Conservation (phyloP, 2,797 vertebrate species). For the Pteropus rufus region DNA sequence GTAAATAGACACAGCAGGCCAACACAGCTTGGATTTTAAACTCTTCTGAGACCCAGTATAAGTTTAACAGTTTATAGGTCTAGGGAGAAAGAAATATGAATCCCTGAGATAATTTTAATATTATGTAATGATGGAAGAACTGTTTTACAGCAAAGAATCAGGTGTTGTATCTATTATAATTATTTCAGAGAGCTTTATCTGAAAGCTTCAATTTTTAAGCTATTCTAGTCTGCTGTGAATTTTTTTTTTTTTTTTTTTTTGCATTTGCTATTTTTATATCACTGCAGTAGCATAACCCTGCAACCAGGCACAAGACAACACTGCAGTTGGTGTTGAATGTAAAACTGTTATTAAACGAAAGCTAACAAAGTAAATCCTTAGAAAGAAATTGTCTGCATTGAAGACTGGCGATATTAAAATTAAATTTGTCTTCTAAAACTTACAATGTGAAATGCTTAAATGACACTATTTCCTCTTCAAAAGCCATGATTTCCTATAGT, state of each 20-base stretch:
- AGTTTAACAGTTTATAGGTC: constrained; percentile 51
- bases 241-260: constrained; percentile 13
- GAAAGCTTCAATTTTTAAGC: constrained; percentile 39
- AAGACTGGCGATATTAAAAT: constrained; percentile 20
- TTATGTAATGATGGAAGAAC: background rate
- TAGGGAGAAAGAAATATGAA: constrained; percentile 19
- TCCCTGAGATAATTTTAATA: background rate
- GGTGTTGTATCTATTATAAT: background rate
- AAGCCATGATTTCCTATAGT: background rate
- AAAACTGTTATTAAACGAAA: constrained; percentile 44
- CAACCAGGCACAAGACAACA: background rate
- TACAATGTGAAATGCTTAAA: constrained; percentile 19
- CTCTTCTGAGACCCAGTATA: constrained; percentile 61
- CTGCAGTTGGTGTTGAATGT: constrained; percentile 11
- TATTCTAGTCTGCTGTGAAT: background rate
- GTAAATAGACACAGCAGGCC: constrained; percentile 76
- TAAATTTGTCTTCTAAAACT: background rate
- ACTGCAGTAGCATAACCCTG: constrained; percentile 44
- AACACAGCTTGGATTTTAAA: constrained; percentile 58
- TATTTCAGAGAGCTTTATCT: constrained; percentile 16
- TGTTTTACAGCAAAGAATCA: constrained; percentile 30
- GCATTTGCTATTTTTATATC: constrained; percentile 62
- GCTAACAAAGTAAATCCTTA: constrained; percentile 56
- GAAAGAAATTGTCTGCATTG: constrained; percentile 11
- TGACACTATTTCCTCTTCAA: background rate